Percentiles rank a stretch among this genome's conserved stretches.
phyloP scores from a whole-genome alignment of 2,113 vertebrate species.

The Crotalus viridis region DNA sequence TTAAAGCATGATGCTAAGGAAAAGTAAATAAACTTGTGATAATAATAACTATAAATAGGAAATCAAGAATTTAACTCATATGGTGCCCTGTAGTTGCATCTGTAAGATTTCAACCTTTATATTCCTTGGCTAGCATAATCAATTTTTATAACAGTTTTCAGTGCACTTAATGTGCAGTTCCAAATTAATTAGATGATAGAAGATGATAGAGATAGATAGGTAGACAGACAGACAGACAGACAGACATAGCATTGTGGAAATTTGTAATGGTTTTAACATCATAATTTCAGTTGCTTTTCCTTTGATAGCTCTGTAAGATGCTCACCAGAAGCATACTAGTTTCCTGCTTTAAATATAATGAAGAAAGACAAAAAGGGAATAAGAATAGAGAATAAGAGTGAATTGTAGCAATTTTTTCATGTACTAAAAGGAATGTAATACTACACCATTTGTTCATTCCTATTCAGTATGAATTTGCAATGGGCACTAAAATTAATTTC shows the following conservation, averaged over 20 bases:
- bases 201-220: not conserved
- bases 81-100: not conserved
- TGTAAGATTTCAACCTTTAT: not conserved
- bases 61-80: not conserved
- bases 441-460: not conserved
- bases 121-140: not conserved
- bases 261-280: not conserved
- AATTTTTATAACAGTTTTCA: not conserved
- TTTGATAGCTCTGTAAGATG: not conserved
- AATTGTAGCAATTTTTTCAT: not conserved
- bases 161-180: not conserved
- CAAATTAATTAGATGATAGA: not conserved
- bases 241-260: not conserved
- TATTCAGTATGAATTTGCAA: not conserved
- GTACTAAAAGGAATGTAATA: not conserved
- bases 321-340: not conserved
- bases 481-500: not conserved
- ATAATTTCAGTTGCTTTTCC: constrained; percentile 1
- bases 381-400: not conserved
- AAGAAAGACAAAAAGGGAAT: not conserved
- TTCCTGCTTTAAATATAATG: not conserved
- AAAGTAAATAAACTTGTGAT: not conserved
- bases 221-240: no score
- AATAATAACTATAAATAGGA: not conserved
- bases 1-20: not conserved